Conservation (phyloP, 2,797 vertebrate species). For the Taeniopygia guttata region DNA sequence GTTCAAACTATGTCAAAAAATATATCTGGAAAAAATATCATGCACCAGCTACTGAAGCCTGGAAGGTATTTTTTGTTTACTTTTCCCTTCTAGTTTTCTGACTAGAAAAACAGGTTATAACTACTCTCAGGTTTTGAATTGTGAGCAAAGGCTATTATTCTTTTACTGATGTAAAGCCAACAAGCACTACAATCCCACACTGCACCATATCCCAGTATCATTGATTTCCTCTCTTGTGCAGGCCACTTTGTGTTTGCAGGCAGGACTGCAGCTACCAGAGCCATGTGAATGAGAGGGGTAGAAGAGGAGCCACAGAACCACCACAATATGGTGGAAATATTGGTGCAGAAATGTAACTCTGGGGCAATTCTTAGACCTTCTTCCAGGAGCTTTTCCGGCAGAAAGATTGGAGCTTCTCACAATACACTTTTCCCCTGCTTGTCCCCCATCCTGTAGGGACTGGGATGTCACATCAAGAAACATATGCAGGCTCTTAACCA, state of each 20-base stretch:
- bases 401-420: not conserved
- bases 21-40: not conserved
- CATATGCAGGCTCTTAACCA: not conserved
- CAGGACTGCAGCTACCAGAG: fast-evolving
- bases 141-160: not conserved
- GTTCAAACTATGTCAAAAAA: not conserved
- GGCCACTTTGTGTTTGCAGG: not conserved
- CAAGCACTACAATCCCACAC: fast-evolving
- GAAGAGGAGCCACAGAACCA: not conserved
- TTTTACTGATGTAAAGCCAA: not conserved
- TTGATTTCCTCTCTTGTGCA: not conserved
- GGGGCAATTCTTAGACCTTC: not conserved
- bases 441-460: fast-evolving
- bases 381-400: not conserved
- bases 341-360: not conserved
- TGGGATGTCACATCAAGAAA: not conserved
- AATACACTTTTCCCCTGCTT: fast-evolving
- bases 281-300: not conserved
- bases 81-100: not conserved
- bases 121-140: not conserved
- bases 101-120: not conserved
- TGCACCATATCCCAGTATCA: not conserved
- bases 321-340: not conserved
- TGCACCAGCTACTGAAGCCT: not conserved
- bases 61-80: not conserved